Conservation (phyloP, 2,888 invertebrate genomes). For the Cephus spinipes region DNA sequence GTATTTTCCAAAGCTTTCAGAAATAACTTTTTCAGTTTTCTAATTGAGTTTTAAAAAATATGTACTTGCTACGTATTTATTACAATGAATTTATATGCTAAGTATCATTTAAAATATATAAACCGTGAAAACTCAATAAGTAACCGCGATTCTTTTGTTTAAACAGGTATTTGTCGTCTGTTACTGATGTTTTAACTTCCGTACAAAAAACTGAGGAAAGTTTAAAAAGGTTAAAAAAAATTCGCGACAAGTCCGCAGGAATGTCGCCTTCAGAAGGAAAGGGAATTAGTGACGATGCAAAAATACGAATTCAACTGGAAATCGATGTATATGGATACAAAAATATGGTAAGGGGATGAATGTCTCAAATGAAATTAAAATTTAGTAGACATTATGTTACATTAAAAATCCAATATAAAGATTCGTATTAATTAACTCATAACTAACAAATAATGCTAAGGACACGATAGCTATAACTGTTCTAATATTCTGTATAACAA, state of each 20-base stretch:
- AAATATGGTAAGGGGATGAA: conserved; percentile 67
- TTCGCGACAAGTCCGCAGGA: conserved; percentile 73
- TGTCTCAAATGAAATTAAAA: conserved; percentile 1
- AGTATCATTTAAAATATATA: conserved; percentile 2
- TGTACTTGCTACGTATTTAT: conserved; percentile 12
- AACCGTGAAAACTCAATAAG: conserved; percentile 8
- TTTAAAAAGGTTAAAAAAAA: conserved; percentile 87
- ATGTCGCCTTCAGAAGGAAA: conserved; percentile 68
- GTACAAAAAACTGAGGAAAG: conserved; percentile 97
- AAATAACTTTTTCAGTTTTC: conserved; percentile 67
- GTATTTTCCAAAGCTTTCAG: conserved; percentile 66
- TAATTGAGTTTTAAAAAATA: conserved; percentile 62
- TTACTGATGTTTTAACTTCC: conserved; percentile 89
- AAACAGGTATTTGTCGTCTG: conserved; percentile 76
- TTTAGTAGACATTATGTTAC: not conserved
- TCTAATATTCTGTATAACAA: conserved; percentile 5
- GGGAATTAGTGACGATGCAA: conserved; percentile 89
- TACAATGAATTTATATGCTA: conserved; percentile 48
- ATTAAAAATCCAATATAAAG: not conserved
- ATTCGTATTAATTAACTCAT: too few species aligned
- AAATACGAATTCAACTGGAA: conserved; percentile 90
- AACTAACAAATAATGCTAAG: conserved; percentile 10
- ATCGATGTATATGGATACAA: conserved; percentile 86
- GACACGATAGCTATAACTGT: not conserved
- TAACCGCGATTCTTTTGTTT: conserved; percentile 25